Percentiles rank a stretch among this genome's conserved stretches.
Evolutionary conservation across 2,888 invertebrate genomes (phyloP).

Genomic region (Microctonus aethiopoides): DNA sequence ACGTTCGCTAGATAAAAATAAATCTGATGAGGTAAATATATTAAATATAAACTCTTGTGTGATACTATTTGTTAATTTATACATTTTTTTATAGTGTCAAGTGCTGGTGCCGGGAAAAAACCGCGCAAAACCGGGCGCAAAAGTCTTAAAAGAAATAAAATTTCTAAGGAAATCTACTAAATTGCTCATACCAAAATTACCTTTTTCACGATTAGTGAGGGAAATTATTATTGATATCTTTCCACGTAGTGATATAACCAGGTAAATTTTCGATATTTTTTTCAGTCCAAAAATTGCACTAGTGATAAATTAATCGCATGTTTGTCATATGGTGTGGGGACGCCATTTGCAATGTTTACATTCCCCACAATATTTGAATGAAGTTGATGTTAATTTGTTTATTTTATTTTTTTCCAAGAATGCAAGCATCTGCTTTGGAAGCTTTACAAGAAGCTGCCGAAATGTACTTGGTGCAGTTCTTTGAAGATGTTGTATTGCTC

Average conservation of each 20-base stretch:
- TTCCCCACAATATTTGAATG: not conserved
- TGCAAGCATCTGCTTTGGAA: slow-evolving; percentile 65
- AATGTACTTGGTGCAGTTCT: slow-evolving; percentile 68
- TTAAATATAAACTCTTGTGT: not conserved
- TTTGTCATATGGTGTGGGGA: not conserved
- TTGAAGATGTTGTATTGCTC: slow-evolving; percentile 68
- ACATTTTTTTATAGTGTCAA: slow-evolving; percentile 35
- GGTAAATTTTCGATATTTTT: slow-evolving; percentile 42
- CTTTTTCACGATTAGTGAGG: slow-evolving; percentile 67
- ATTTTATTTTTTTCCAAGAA: slow-evolving; percentile 44
- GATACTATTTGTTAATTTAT: not conserved
- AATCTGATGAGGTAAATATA: not conserved
- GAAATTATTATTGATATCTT: slow-evolving; percentile 62
- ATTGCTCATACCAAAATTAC: slow-evolving; percentile 64
- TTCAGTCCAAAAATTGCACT: not conserved
- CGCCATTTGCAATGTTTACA: not conserved
- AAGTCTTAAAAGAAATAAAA: slow-evolving; percentile 54
- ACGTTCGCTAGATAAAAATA: not conserved
- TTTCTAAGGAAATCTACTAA: slow-evolving; percentile 52
- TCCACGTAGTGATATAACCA: slow-evolving; percentile 40
- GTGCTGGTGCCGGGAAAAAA: slow-evolving; percentile 30
- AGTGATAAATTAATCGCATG: not conserved
- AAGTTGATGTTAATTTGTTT: not conserved
- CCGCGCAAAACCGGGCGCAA: not conserved
- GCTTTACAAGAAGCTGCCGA: slow-evolving; percentile 70